Conservation (phyloP, 2,113 vertebrate species). For the Malurus elegans region DNA sequence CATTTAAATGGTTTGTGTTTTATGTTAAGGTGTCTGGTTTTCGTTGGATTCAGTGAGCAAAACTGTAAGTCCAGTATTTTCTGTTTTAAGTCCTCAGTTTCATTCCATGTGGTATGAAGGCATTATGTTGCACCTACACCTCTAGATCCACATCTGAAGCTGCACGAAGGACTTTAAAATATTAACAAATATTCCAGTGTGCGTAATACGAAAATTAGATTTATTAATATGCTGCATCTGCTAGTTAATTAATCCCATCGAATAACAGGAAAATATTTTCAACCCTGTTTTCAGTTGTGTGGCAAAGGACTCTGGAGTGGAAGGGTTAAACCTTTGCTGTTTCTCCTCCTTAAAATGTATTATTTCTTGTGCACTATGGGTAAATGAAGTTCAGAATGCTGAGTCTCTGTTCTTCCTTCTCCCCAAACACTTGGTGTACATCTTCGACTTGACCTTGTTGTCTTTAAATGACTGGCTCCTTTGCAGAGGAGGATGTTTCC, state of each 20-base stretch:
- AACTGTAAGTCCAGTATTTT: background rate
- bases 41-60: background rate
- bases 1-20: background rate
- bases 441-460: background rate
- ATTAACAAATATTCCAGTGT: background rate
- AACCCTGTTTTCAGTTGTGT: background rate
- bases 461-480: background rate
- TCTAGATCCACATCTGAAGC: background rate
- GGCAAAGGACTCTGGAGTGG: background rate
- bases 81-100: background rate
- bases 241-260: background rate
- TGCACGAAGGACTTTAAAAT: background rate
- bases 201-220: background rate
- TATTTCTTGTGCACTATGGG: background rate
- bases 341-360: background rate
- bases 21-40: background rate
- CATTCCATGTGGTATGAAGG: background rate
- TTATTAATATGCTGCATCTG: background rate
- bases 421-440: background rate
- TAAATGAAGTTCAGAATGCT: background rate
- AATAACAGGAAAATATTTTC: background rate
- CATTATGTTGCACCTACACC: background rate
- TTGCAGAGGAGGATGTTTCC: background rate
- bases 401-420: background rate
- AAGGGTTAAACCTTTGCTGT: background rate